Conservation (phyloP, 2,113 vertebrate genomes). For the Microcebus griseorufus region DNA sequence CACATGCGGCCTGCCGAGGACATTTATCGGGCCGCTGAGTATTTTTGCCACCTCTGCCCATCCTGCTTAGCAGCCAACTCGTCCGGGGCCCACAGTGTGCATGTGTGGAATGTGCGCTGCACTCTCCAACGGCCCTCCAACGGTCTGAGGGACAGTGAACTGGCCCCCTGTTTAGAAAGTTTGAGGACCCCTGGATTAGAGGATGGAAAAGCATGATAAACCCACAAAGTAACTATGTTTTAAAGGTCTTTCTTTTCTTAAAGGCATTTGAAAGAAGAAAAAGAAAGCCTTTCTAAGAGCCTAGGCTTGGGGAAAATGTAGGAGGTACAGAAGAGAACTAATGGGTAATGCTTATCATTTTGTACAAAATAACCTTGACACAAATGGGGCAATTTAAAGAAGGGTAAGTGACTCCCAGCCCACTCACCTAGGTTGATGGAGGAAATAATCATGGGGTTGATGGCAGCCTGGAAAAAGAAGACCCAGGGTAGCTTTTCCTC, state of each 20-base stretch:
- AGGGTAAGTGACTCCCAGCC: constrained; percentile 76
- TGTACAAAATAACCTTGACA: constrained; percentile 78
- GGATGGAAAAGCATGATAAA: constrained; percentile 42
- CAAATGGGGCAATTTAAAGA: constrained; percentile 73
- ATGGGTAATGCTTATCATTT: constrained; percentile 71
- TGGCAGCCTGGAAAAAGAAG: constrained; percentile 68
- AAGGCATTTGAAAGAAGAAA: constrained; percentile 40
- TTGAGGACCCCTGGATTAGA: background rate
- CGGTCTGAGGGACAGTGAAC: no score
- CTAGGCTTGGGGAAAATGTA: constrained; percentile 59
- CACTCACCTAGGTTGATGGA: constrained; percentile 72
- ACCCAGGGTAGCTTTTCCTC: constrained; percentile 18
- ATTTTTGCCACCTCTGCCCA: no score
- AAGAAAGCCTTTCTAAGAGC: constrained; percentile 54
- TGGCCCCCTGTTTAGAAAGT: no score
- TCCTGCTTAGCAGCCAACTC: no score
- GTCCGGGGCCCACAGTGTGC: no score
- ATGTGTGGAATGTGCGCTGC: no score
- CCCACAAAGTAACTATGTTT: background rate
- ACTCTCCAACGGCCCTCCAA: no score
- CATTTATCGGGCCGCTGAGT: no score
- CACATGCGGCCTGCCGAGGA: no score
- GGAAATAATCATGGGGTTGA: constrained; percentile 69
- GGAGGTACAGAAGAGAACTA: constrained; percentile 68
- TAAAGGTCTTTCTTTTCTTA: constrained; percentile 32